Evolutionary conservation across 2,888 invertebrate species (phyloP), one percentile per base, ranked within the genome.

Genomic region (Argyra leucocephala): DNA sequence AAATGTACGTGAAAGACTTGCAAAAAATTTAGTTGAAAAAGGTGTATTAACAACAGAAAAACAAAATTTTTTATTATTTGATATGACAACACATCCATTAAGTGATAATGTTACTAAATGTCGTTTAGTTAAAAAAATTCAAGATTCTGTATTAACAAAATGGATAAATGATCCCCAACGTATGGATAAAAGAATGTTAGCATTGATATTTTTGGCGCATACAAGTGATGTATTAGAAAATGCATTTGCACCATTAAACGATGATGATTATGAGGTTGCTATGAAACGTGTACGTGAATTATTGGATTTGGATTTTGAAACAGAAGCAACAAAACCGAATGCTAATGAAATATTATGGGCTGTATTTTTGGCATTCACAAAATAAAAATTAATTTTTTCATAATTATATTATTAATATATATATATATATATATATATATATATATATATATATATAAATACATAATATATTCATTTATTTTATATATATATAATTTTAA

Each of bases 11-110:
- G 99, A 99, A 83, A 87, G 99, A 75, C 85, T 99, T 77, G 99
- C 99, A 61, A 99, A 99, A 82, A 99, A 98, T 83, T 86, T 99
- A 74, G 98, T 98, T 57, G 99, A 99, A 80, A 99, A 99, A 81
- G 98, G 98, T 71, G 97, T 99, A 59, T 85, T 98, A 72, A 97
- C 98, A 68, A 99, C 98, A 67, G 98, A 99, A 81, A 99, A 98
- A 83, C 98, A 99, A 82, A 99, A 99, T 81, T 99, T 99, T 82
- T 84, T 99, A 74, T 84, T 99, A 66, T 99, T 99, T 80, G 99
- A 99, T 82, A 99, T 99, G 97, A 99, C 99, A 65, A 99, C 99
- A 73, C 99, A 99, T 84, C 99, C 99, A 58, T 84, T 99, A 69
- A 95, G 93, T 70, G 97, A 99, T 80, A 93, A 93, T 81, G 86